phyloP scores from a whole-genome alignment of 2,113 vertebrate species.

The Camelus dromedarius region DNA sequence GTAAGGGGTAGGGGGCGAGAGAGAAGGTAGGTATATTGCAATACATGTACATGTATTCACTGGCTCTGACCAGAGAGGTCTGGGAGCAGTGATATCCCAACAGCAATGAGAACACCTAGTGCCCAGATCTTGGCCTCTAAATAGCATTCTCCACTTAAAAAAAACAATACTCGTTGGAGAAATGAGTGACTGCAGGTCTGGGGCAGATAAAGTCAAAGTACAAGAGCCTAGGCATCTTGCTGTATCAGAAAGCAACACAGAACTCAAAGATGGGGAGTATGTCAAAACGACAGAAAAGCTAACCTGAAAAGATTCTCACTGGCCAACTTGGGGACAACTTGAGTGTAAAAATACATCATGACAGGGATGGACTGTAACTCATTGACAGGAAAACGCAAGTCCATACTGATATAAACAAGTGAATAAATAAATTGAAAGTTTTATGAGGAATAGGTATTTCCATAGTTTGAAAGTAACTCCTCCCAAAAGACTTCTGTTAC shows the following conservation, averaged over 20 bases:
- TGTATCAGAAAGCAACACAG: conserved; percentile 13
- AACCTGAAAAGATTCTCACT: neutral
- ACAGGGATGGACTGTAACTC: neutral
- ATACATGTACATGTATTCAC: neutral
- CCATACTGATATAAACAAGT: neutral
- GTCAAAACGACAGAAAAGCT: neutral
- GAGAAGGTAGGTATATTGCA: neutral
- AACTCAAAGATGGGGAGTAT: neutral
- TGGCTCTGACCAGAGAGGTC: neutral
- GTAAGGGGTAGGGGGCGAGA: accelerated
- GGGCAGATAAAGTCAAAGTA: neutral
- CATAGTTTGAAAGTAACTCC: neutral
- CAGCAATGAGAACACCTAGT: neutral
- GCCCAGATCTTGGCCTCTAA: conserved; percentile 5
- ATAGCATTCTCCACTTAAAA: neutral
- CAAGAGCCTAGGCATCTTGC: neutral
- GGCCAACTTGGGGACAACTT: neutral
- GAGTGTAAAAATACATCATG: neutral
- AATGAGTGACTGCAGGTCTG: neutral
- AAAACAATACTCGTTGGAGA: neutral
- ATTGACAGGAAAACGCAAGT: neutral
- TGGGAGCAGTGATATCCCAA: neutral
- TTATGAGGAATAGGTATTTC: neutral
- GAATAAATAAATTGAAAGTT: neutral
- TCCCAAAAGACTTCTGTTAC: neutral